phyloP scores from a whole-genome alignment of 1,140 invertebrate genomes.

The Delia radicum region DNA sequence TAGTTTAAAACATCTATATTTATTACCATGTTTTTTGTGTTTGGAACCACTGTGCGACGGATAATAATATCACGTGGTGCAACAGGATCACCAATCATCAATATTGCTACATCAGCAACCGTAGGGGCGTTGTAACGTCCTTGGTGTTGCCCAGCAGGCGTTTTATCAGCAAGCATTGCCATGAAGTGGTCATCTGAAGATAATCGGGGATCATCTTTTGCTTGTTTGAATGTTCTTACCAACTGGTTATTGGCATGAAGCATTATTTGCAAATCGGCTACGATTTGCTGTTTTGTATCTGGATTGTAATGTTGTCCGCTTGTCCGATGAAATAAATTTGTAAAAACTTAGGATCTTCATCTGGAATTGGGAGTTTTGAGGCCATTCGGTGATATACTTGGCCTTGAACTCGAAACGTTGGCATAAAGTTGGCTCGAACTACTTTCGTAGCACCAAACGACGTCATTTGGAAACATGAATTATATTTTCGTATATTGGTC shows the following conservation, averaged over 20 bases:
- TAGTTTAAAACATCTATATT: too few relatives aligned
- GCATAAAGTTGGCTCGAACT: background rate
- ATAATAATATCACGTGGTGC: too few relatives aligned
- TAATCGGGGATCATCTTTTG: background rate
- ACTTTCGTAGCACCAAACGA: background rate
- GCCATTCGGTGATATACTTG: background rate
- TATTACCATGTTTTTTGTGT: too few relatives aligned
- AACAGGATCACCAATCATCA: constrained; percentile 35
- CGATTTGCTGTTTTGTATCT: background rate
- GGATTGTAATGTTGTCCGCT: background rate
- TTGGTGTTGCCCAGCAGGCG: constrained; percentile 43
- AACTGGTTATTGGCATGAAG: background rate
- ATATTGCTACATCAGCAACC: constrained; percentile 43
- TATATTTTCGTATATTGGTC: background rate
- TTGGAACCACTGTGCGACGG: too few relatives aligned
- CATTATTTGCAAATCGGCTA: background rate
- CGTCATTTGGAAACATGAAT: background rate
- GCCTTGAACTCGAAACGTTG: background rate
- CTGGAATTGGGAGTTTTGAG: background rate
- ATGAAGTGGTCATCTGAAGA: background rate
- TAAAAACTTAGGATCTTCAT: background rate
- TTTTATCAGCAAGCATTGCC: background rate
- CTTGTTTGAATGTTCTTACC: background rate
- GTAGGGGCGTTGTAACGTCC: constrained; percentile 53
- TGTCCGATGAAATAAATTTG: background rate